Percentiles rank a stretch among this genome's conserved stretches.
Evolutionary conservation across 1,140 invertebrate species (phyloP).

Genomic region (Papilio polytes): DNA sequence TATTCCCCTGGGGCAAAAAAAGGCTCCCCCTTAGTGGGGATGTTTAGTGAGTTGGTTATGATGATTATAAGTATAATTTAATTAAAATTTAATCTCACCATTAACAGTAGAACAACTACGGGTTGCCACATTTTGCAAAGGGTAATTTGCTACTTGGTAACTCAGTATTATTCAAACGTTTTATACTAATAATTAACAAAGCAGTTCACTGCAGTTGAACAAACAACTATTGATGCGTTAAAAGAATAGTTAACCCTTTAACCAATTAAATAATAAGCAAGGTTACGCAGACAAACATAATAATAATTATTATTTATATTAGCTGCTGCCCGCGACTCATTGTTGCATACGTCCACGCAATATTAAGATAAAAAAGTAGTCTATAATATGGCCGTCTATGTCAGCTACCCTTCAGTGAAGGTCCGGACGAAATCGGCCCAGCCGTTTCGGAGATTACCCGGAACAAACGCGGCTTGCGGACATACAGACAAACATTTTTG

Average conservation of each 20-base stretch:
- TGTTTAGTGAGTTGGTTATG: too few species aligned
- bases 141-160: background rate
- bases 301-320: background rate
- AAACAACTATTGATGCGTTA: constrained; percentile 4
- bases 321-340: too few species aligned
- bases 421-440: too few species aligned
- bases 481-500: too few species aligned
- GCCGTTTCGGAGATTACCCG: too few species aligned
- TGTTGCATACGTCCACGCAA: too few species aligned
- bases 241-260: background rate
- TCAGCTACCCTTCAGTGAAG: too few species aligned
- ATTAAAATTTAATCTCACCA: background rate
- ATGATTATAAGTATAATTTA: background rate
- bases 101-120: background rate
- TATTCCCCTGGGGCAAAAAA: too few species aligned
- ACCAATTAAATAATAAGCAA: background rate
- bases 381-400: too few species aligned
- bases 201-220: background rate
- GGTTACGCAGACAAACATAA: background rate
- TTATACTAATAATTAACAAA: background rate
- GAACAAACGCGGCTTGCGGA: too few species aligned
- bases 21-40: too few species aligned
- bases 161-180: background rate
- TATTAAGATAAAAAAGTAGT: too few species aligned
- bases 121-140: constrained; percentile 9